Evolutionary conservation across 2,797 vertebrate genomes (phyloP), one percentile per base, ranked within the genome.

Genomic region (Poecilia picta): DNA sequence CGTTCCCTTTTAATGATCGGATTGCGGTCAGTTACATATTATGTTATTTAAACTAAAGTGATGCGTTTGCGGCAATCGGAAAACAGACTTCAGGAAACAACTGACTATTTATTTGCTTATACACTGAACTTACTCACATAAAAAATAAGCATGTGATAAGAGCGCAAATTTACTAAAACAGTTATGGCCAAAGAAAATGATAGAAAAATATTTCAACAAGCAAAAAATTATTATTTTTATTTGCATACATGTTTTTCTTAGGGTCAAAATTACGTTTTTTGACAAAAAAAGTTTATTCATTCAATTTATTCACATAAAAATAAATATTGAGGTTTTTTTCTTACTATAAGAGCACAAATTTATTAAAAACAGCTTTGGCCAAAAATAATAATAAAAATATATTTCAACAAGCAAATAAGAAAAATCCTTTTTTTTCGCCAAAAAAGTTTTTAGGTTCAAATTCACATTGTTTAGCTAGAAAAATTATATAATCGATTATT

Each of bases 1-100:
- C 91, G 93, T 93, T 93, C 87, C 93, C 85, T 80, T 83, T 87
- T 91, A 94, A 93, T 93, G 83, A 90, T 83, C 81, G 72, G 84
- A 92, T 83, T 85, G 89, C 86, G 87, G 79, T 76, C 79, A 47
- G 20, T 90, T 91, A 79, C 51, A 86, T 84, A 81, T 89, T 75
- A 79, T 72, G 86, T 55, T 25, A 76, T 82, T 72, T 71, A 31
- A 84, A 72, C 45, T 39, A 51, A 73, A 71, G 46, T 23, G 70
- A 62, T 20, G 12, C 23, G 7, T 55, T 47, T 25, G 33, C 39
- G 55, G 62, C 39, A 73, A 15, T 28, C 4, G 33, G 18, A 49
- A 76, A 25, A 75, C 25, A 73, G n/a, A 25, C 8, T 12, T 33
- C 8, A 10, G 36, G 20, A 68, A n/a, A 23, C 31, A 64, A 36